Evolutionary conservation across 2,888 invertebrate genomes (phyloP), one percentile per base, ranked within the genome.

Genomic region (Phragmatobia fuliginosa): DNA sequence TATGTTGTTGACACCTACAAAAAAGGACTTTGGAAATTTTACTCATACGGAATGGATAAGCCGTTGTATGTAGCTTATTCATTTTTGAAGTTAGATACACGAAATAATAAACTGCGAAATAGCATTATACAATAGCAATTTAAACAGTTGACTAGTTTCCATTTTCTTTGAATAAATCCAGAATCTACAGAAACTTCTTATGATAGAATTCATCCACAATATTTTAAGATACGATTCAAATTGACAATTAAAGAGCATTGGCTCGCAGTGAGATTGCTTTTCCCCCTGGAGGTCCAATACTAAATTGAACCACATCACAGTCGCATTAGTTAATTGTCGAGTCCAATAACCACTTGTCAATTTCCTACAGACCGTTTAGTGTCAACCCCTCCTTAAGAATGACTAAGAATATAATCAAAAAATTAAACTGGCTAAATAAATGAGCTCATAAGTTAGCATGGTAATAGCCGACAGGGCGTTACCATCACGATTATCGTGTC

Each of bases 331-430:
- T 89, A 89, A 91, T 90, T 83, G 87, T 77, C 84, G 77, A 84
- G 82, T 80, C 86, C 83, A 88, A 93, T 92, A 90, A 92, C 90
- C 93, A 83, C 93, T 93, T 90, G 90, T 93, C 90, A 88, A 92
- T 92, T 91, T 86, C 83, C 81, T 83, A 85, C 85, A 87, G 87
- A 87, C 88, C 84, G 82, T 84, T 90, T 88, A 89, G 87, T 85
- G 88, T 88, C 88, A 89, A 87, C 84, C 85, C 84, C 85, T 87
- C 82, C 83, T 89, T 88, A 89, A 88, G 82, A 85, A 85, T 88
- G 86, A 88, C 85, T 85, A 89, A 90, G 83, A 89, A 87, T 80
- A 80, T 83, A 88, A 87, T 85, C 83, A 88, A 89, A 90, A 89
- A 90, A 89, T 86, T 77, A 86, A 82, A 86, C 80, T 84, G 83